A percentile compares a stretch with the other conserved stretches of the same genome.
Evolutionary conservation across 2,888 invertebrate genomes (phyloP).

Genomic region (Steinernema carpocapsae): DNA sequence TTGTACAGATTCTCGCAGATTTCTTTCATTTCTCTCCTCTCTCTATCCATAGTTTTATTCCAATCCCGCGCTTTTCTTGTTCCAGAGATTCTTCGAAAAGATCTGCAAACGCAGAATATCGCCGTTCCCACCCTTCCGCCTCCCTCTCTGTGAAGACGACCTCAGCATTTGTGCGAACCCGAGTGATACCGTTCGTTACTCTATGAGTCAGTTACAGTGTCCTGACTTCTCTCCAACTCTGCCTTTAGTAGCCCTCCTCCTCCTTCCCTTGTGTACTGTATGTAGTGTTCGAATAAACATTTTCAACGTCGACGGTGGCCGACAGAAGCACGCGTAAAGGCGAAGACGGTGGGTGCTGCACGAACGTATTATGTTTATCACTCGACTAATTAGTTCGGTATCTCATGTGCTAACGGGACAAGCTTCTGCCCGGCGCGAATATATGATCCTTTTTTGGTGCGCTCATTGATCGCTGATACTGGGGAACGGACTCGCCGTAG

Average conservation of each 20-base stretch:
- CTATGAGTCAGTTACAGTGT: neutral
- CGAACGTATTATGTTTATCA: no score
- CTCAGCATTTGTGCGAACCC: conserved; percentile 33
- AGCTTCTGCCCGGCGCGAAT: no score
- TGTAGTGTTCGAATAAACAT: neutral
- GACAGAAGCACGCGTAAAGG: no score
- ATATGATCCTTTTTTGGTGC: no score
- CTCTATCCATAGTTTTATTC: neutral
- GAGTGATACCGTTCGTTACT: conserved; percentile 13
- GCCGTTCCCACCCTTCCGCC: neutral
- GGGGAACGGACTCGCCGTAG: no score
- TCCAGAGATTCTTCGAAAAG: neutral
- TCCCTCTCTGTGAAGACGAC: conserved; percentile 2
- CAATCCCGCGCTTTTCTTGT: neutral
- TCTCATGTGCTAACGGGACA: no score
- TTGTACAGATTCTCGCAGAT: conserved; percentile 9
- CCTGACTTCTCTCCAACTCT: conserved; percentile 8
- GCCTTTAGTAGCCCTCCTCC: conserved; percentile 5
- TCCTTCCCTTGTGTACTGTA: neutral
- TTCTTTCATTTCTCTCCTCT: neutral
- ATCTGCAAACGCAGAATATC: neutral
- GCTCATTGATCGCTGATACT: no score
- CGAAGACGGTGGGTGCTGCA: no score
- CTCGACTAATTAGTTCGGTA: no score
- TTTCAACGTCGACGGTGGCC: no score